Conservation (phyloP, 2,113 vertebrate genomes). For the Archilochus colubris region DNA sequence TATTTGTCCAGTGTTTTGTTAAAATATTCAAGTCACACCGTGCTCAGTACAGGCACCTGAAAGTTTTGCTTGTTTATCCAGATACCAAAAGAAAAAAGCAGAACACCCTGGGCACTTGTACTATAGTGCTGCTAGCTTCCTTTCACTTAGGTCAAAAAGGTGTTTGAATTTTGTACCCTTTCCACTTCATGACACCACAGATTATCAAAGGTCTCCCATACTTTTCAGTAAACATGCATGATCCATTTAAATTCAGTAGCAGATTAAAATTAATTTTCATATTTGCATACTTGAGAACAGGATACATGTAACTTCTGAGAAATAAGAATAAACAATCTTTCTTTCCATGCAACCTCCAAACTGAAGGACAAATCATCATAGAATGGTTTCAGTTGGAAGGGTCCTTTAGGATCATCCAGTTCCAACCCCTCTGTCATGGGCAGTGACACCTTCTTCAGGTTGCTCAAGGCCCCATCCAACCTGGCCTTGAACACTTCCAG, state of each 20-base stretch:
- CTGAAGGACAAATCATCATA: not conserved
- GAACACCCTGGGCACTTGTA: not conserved
- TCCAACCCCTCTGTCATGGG: no score
- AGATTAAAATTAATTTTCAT: not conserved
- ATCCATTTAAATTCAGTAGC: not conserved
- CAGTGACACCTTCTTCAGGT: no score
- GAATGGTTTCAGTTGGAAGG: no score
- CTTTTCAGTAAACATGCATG: not conserved
- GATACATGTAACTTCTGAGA: not conserved
- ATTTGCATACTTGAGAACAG: not conserved
- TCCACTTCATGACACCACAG: not conserved
- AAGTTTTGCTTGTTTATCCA: not conserved
- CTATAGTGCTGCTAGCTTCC: not conserved
- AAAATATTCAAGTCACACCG: not conserved
- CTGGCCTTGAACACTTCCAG: no score
- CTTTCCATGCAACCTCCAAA: not conserved
- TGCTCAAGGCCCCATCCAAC: no score
- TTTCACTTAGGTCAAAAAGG: not conserved
- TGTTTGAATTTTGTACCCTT: not conserved
- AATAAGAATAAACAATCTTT: not conserved
- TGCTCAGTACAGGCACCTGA: not conserved
- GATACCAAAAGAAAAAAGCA: not conserved
- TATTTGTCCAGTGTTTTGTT: not conserved
- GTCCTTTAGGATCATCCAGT: no score
- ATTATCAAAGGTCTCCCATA: not conserved